Base-by-base conservation (phyloP, 1,140 invertebrate genomes). In the Brevipalpus yothersi region DNA sequence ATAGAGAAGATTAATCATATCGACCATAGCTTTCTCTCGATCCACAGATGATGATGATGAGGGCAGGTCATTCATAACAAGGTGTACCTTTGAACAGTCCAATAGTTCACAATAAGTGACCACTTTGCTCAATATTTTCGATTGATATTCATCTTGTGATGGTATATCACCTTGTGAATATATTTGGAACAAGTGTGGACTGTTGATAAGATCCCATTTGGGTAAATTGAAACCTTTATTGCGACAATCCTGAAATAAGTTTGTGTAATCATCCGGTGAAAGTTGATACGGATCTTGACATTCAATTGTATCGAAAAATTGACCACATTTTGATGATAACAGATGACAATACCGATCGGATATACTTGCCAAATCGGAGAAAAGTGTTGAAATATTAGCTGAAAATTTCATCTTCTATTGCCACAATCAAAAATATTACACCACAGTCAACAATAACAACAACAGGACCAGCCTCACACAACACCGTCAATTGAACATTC, bases 151-250 rank as follows among this genome's bases (percentile, higher is more conserved):
- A 41, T 60, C 55, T 41, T 23, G 17, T 10, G 31, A 58, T 41
- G 62, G 62, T 12, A 56, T 19, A 15, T 7, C 17, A 15, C n/a
- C 9, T 39, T 60, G 42, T 15, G 21, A n/a, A 47, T 39, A 63
- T 8, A 19, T 21, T 0, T 53, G 1, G 17, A 58, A 45, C 11
- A 60, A n/a, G n/a, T 54, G 39, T 4, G 31, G 12, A 39, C 54
- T 58, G 23, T 63, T 63, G 13, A 63, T 63, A 42, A 63, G 39
- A 17, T 56, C 59, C 40, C 54, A 63, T 55, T 61, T 60, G 9
- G 58, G 57, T 21, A 40, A 11, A 47, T 42, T 47, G 51, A 13
- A 40, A 15, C 17, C 17, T 23, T 15, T 31, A n/a, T 17, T n/a
- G 8, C n/a, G 7, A 40, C 40, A 31, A 10, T 31, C 11, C 2